phyloP scores from a whole-genome alignment of 30 jellyfish, hydroid and myxozoan genomes.

The Calvadosia cruxmelitensis region DNA sequence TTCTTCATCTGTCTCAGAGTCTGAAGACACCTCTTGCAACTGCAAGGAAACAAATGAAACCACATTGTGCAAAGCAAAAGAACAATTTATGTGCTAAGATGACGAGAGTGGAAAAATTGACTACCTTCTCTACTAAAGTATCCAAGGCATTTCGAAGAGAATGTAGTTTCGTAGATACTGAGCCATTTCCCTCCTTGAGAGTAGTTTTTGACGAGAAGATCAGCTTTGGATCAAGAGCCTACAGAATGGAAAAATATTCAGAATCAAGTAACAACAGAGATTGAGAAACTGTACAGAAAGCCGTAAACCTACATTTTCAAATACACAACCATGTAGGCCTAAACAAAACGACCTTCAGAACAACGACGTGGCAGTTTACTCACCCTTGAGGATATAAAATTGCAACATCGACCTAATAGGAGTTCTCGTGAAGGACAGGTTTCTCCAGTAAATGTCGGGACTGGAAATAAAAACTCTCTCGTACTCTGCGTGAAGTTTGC shows the following conservation, averaged over 20 bases:
- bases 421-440: not conserved
- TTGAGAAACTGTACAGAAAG: too few relatives aligned
- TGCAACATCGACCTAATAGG: not conserved
- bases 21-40: too few relatives aligned
- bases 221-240: constrained; percentile 2
- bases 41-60: too few relatives aligned
- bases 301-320: too few relatives aligned
- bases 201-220: not conserved
- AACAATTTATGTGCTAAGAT: too few relatives aligned
- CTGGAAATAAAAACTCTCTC: not conserved
- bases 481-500: not conserved
- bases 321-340: too few relatives aligned
- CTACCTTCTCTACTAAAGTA: too few relatives aligned
- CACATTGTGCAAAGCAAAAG: too few relatives aligned
- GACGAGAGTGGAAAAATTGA: too few relatives aligned
- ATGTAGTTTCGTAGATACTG: too few relatives aligned
- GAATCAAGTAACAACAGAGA: not conserved
- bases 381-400: not conserved
- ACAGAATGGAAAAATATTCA: not conserved
- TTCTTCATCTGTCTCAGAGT: not conserved
- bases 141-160: too few relatives aligned
- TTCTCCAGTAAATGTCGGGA: not conserved
- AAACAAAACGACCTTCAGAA: too few relatives aligned
- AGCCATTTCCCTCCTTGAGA: not conserved
- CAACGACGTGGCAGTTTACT: not conserved